Conservation (phyloP, 2,113 vertebrate species). For the Martes martes region DNA sequence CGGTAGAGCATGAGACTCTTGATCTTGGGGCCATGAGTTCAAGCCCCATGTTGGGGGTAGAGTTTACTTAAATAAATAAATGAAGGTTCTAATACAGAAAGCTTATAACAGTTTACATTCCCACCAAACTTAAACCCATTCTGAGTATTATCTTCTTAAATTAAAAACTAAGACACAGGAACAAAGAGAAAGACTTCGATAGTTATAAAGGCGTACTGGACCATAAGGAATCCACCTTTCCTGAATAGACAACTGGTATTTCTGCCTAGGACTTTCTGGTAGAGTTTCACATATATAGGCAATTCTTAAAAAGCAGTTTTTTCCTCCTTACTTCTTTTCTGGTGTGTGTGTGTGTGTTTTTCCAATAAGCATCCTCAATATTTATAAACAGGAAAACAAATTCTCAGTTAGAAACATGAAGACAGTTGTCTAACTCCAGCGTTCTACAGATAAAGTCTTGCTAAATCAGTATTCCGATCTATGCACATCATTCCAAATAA, state of each 20-base stretch:
- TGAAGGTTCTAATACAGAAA: not conserved
- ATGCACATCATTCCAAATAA: not conserved
- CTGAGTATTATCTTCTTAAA: not conserved
- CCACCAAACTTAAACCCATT: not conserved
- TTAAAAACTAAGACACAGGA: not conserved
- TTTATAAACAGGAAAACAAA: not conserved
- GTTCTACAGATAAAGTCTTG: not conserved
- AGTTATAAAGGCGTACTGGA: not conserved
- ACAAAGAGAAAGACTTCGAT: not conserved
- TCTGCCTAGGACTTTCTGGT: not conserved
- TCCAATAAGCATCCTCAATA: not conserved
- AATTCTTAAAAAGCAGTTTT: not conserved
- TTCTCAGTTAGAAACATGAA: not conserved
- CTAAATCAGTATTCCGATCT: not conserved
- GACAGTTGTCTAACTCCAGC: not conserved
- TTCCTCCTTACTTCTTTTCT: not conserved
- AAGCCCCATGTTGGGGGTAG: not conserved
- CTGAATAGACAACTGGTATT: not conserved
- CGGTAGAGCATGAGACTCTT: not conserved
- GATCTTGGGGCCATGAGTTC: not conserved
- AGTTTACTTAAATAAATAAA: not conserved
- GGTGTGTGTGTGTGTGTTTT: not conserved
- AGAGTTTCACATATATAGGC: not conserved
- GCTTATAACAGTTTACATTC: not conserved
- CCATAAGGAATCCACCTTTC: not conserved